A percentile compares a stretch with the other conserved stretches of the same genome.
Evolutionary conservation across 2,888 invertebrate species (phyloP).

Genomic region (Hypolimnas misippus): DNA sequence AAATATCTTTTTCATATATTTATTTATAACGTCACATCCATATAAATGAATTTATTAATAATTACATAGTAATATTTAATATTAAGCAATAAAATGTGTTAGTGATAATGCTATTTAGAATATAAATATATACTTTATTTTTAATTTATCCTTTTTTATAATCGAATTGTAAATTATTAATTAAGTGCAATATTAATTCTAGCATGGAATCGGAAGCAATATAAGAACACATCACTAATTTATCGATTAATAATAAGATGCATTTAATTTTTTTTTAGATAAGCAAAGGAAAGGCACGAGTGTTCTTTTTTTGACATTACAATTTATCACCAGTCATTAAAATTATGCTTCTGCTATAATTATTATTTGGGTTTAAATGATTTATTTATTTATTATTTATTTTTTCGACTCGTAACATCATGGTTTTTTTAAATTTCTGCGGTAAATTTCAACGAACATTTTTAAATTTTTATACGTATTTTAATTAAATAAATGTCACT

Average conservation of each 20-base stretch:
- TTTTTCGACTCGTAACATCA: too few relatives aligned
- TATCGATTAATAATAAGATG: slow-evolving; percentile 12
- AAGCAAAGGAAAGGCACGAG: neutral
- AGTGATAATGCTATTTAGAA: slow-evolving; percentile 65
- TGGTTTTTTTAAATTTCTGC: too few relatives aligned
- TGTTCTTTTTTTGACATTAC: neutral
- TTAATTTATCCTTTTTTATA: slow-evolving; percentile 38
- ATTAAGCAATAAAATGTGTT: slow-evolving; percentile 77
- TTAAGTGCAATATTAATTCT: slow-evolving; percentile 77
- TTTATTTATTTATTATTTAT: too few relatives aligned
- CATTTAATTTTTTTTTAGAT: slow-evolving; percentile 11
- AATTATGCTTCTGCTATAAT: too few relatives aligned
- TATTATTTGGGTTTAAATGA: too few relatives aligned
- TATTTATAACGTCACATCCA: slow-evolving; percentile 54
- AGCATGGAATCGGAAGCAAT: slow-evolving; percentile 70
- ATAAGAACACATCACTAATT: slow-evolving; percentile 66
- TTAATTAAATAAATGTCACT: neutral
- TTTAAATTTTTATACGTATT: too few relatives aligned
- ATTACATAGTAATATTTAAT: slow-evolving; percentile 60
- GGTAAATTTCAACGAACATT: too few relatives aligned
- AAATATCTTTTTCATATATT: slow-evolving; percentile 14
- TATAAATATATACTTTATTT: slow-evolving; percentile 37
- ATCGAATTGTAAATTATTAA: slow-evolving; percentile 44
- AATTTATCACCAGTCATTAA: neutral
- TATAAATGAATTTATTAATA: slow-evolving; percentile 76